These are phyloP conservation scores for Montipora capricornis DNA, from an alignment of 64 coral and sea anemone species.

Conservation along the genomic window DNA sequence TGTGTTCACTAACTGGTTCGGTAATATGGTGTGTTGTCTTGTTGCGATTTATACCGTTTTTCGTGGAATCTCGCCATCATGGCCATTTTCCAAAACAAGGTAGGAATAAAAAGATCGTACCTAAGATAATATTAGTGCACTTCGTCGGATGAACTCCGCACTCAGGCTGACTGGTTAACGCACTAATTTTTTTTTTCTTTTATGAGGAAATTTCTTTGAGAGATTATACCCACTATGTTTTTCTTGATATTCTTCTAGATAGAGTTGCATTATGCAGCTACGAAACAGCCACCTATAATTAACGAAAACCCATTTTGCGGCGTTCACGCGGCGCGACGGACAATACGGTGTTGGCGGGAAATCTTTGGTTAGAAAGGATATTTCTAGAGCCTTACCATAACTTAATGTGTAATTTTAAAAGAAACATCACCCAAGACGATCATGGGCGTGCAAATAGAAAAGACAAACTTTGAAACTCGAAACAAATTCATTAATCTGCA, in stretches of 20 bases:
- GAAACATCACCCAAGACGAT: not conserved
- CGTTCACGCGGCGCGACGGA: no score
- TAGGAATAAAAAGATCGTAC: not conserved
- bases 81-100: not conserved
- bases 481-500: not conserved
- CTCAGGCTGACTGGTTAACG: not conserved
- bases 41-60: not conserved
- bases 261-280: no score
- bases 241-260: no score
- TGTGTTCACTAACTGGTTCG: not conserved
- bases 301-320: no score
- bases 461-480: not conserved
- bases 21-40: not conserved
- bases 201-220: not conserved
- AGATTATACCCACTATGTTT: not conserved
- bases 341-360: no score
- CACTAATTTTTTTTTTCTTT: not conserved
- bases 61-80: not conserved
- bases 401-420: no score
- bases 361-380: no score
- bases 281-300: no score
- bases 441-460: not conserved
- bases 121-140: not conserved
- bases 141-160: not conserved
- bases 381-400: no score